Conservation (phyloP, 2,888 invertebrate genomes). For the Rhagonycha fulva region DNA sequence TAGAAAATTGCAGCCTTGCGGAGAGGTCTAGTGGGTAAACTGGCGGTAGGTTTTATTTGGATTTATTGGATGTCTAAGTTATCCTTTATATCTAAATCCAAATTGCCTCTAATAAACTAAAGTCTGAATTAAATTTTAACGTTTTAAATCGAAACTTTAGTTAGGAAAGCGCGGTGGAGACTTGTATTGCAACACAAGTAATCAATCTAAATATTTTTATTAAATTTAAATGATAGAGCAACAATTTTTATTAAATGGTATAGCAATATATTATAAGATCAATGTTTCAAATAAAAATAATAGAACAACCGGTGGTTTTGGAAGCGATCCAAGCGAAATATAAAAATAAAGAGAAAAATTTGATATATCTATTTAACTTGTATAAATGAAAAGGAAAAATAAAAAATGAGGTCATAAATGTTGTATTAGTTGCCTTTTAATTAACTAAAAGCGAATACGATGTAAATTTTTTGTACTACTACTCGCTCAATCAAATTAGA, state of each 20-base stretch:
- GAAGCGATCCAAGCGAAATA: background rate
- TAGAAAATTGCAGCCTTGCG: too few species aligned
- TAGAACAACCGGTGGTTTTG: background rate
- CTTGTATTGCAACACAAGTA: too few species aligned
- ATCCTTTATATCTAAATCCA: too few species aligned
- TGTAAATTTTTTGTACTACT: background rate
- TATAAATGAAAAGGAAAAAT: background rate
- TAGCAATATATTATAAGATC: background rate
- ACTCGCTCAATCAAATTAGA: background rate
- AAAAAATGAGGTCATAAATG: background rate
- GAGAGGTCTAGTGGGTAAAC: too few species aligned
- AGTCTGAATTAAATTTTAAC: too few species aligned
- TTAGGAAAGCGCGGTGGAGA: too few species aligned
- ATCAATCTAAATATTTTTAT: too few species aligned
- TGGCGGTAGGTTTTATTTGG: too few species aligned
- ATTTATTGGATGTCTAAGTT: too few species aligned
- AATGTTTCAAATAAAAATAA: background rate
- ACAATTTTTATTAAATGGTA: background rate
- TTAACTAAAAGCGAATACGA: background rate
- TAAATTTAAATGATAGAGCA: background rate
- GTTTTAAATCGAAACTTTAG: too few species aligned
- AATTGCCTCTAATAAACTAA: too few species aligned
- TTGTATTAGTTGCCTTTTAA: background rate
- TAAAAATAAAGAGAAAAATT: background rate
- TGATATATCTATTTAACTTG: background rate